These are phyloP conservation scores for Uria aalge DNA, from an alignment of 2,113 vertebrate species.

Conservation along the genomic window DNA sequence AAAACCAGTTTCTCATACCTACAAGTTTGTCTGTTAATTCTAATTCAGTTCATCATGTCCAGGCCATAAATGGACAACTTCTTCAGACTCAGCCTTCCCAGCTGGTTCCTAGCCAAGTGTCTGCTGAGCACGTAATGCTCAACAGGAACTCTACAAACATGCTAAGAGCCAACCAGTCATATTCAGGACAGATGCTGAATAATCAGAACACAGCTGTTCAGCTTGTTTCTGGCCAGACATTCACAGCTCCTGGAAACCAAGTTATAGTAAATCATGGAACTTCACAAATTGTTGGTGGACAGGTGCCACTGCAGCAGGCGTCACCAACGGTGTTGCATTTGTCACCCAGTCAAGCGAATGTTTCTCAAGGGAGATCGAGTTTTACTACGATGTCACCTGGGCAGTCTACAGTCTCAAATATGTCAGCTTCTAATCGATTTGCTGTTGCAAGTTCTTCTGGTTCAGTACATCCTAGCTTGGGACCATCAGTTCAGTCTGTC, in stretches of 20 bases:
- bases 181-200: slow-evolving; percentile 85
- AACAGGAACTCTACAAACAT: slow-evolving; percentile 78
- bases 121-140: slow-evolving; percentile 80
- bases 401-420: slow-evolving; percentile 71
- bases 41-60: slow-evolving; percentile 84
- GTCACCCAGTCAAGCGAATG: slow-evolving; percentile 76
- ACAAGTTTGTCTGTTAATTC: slow-evolving; percentile 85
- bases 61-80: slow-evolving; percentile 85
- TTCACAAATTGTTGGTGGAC: slow-evolving; percentile 77
- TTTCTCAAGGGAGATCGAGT: slow-evolving; percentile 78
- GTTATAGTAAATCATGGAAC: slow-evolving; percentile 88
- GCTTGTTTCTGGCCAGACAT: slow-evolving; percentile 88
- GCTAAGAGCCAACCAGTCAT: slow-evolving; percentile 80
- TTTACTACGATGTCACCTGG: slow-evolving; percentile 68
- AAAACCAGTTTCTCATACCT: slow-evolving; percentile 91
- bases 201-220: slow-evolving; percentile 89
- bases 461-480: slow-evolving; percentile 70
- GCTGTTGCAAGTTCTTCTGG: slow-evolving; percentile 83
- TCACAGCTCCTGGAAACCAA: slow-evolving; percentile 83
- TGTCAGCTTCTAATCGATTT: slow-evolving; percentile 78
- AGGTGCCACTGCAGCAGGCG: slow-evolving; percentile 81
- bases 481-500: slow-evolving; percentile 69
- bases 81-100: slow-evolving; percentile 81
- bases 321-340: slow-evolving; percentile 82
- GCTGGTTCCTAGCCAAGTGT: slow-evolving; percentile 75